Base-by-base conservation (phyloP, 2,888 invertebrate genomes). In the Synanthedon formicaeformis region DNA sequence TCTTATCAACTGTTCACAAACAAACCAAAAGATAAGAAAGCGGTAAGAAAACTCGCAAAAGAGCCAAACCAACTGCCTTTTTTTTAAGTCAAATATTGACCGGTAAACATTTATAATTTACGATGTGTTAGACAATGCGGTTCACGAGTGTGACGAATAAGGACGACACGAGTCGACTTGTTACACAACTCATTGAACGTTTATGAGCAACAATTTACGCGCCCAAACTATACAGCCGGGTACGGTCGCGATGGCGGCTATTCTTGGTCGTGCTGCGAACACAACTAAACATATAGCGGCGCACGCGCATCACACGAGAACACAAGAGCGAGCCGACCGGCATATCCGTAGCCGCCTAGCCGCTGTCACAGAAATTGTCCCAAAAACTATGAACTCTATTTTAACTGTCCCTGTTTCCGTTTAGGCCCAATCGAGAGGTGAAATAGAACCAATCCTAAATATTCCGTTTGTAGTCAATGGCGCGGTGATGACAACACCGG, bases 261-360 rank as follows among this genome's bases (percentile, higher is more conserved):
- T 82, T 79, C 85, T 75, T 78, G 82, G 63, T 75, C 77, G 78
- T 77, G 80, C 68, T 81, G 68, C 74, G 73, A 74, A 76, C 78
- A 74, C 81, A 79, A 87, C 87, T 87, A 79, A 81, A 75, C 75
- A 73, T 73, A 74, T 72, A 67, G 65, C 68, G 64, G 69, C 81
- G 75, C 75, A 75, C 75, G 75, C 82, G 81, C 85, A 76, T 61
- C 76, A 71, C 68, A 71, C 71, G 62, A 76, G 73, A 71, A 73
- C 75, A 78, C 78, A 73, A 71, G 73, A 71, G 34, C 34, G 71
- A 74, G 70, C 64, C 70, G 71, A 67, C 69, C 73, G 71, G 71
- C 67, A 69, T 66, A 68, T 62, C 56, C 51, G 63, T 65, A 54
- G 63, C 63, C 62, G 69, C 69, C 66, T 65, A 54, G 63, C 63